Conservation (phyloP, 2,888 invertebrate species). For the Falcaria lacertinaria region DNA sequence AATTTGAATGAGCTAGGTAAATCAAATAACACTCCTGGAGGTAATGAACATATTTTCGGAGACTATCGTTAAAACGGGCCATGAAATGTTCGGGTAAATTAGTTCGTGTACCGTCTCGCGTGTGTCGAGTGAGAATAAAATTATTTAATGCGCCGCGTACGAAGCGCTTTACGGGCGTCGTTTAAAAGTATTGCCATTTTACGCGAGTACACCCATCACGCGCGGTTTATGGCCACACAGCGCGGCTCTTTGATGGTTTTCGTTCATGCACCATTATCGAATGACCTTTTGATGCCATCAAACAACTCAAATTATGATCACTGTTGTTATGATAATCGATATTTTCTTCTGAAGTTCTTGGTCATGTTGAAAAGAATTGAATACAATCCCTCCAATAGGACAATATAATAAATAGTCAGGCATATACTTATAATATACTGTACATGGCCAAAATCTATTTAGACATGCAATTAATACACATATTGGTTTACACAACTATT, state of each 20-base stretch:
- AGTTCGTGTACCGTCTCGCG: constrained; percentile 12
- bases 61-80: background rate
- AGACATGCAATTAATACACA: too few relatives aligned
- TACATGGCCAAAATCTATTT: too few relatives aligned
- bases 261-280: constrained; percentile 11
- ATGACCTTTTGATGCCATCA: background rate
- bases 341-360: background rate
- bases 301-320: background rate
- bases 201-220: constrained; percentile 26
- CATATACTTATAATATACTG: too few relatives aligned
- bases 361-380: too few relatives aligned
- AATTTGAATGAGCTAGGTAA: background rate
- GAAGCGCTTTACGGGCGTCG: constrained; percentile 34
- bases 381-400: too few relatives aligned
- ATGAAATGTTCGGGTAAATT: constrained; percentile 5
- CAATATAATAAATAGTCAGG: too few relatives aligned
- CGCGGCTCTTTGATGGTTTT: constrained; percentile 8
- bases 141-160: constrained; percentile 36
- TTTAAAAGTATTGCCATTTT: constrained; percentile 49
- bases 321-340: background rate
- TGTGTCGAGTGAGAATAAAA: constrained; percentile 29
- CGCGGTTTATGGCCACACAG: constrained; percentile 26
- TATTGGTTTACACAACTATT: too few relatives aligned
- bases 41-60: background rate
- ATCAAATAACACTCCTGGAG: background rate